A percentile compares a stretch with the other conserved stretches of the same genome.
Conservation (phyloP, 2,888 invertebrate genomes). For the Drosophila diplacantha region DNA sequence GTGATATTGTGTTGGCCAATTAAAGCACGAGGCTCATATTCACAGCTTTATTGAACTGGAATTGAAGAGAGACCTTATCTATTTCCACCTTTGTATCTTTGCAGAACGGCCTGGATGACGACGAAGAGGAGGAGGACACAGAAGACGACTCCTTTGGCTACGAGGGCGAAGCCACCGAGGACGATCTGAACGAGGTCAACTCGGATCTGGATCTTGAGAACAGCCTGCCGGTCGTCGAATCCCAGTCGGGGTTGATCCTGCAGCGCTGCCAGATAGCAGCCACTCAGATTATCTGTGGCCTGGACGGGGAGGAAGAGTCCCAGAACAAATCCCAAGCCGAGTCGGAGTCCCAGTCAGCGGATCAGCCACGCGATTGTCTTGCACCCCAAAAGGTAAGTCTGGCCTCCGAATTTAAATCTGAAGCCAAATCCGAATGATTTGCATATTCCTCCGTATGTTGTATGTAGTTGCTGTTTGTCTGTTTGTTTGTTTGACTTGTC, state of each 20-base stretch:
- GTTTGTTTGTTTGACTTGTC: constrained; percentile 16
- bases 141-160: constrained; percentile 62
- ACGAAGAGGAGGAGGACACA: constrained; percentile 56
- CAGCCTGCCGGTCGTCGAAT: constrained; percentile 33
- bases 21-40: constrained; percentile 45
- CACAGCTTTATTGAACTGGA: constrained; percentile 16
- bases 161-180: constrained; percentile 72
- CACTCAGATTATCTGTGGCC: constrained; percentile 52
- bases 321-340: constrained; percentile 7
- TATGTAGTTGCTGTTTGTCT: constrained; percentile 25
- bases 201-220: constrained; percentile 72
- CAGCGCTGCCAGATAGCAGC: constrained; percentile 57
- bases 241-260: constrained; percentile 53
- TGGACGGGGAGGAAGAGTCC: constrained; percentile 6
- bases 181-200: constrained; percentile 72
- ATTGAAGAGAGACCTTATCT: constrained; percentile 3
- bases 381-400: constrained; percentile 70
- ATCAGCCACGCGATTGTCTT: constrained; percentile 73
- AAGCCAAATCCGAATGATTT: constrained; percentile 43
- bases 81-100: constrained; percentile 15
- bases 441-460: constrained; percentile 42
- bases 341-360: constrained; percentile 36
- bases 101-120: constrained; percentile 71
- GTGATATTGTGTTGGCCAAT: constrained; percentile 48
- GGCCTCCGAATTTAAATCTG: constrained; percentile 17